Conservation (phyloP, 2,113 vertebrate genomes). For the Ranitomeya variabilis region DNA sequence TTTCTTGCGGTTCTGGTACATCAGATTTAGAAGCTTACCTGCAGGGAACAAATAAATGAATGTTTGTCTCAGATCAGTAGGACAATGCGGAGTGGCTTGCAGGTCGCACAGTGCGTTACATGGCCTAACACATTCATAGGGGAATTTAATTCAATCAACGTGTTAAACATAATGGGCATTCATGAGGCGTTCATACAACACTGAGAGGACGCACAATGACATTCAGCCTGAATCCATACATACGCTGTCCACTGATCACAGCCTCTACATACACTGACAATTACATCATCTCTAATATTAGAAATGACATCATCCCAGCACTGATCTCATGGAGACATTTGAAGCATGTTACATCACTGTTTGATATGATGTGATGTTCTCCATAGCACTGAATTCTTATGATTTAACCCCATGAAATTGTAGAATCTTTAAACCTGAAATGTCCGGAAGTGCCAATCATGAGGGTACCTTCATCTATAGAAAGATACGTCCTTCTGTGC, state of each 20-base stretch:
- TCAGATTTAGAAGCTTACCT: conserved; percentile 18
- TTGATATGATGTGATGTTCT: background rate
- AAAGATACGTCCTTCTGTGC: background rate
- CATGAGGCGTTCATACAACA: background rate
- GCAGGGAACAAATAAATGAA: conserved; percentile 21
- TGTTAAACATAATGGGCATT: background rate
- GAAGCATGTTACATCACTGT: background rate
- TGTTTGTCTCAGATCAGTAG: background rate
- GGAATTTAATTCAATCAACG: background rate
- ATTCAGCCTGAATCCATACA: background rate
- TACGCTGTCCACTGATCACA: background rate
- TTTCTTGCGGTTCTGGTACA: background rate
- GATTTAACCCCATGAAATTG: background rate
- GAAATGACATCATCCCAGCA: background rate
- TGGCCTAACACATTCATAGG: background rate
- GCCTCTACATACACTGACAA: background rate
- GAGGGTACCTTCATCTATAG: background rate
- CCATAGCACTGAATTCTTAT: background rate
- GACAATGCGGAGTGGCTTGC: background rate
- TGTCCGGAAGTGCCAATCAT: background rate
- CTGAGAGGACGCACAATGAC: background rate
- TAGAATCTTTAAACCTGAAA: background rate
- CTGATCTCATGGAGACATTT: background rate
- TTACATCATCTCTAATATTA: conserved; percentile 17
- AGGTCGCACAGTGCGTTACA: background rate